Conservation (phyloP, 2,113 vertebrate genomes). For the Acinonyx jubatus region DNA sequence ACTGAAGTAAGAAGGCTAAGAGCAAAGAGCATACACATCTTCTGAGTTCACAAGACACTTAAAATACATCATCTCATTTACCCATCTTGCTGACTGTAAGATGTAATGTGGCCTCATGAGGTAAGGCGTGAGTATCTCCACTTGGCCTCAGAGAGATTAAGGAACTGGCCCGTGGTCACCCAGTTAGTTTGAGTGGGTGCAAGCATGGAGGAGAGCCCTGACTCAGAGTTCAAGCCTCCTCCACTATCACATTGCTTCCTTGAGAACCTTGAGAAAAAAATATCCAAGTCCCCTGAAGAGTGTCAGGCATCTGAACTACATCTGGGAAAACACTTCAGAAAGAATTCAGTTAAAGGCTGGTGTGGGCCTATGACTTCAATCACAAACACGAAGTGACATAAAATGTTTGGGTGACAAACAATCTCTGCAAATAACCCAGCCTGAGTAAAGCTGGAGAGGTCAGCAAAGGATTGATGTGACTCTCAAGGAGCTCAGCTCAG, state of each 20-base stretch:
- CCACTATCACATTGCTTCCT: not conserved
- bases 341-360: not conserved
- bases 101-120: not conserved
- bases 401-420: not conserved
- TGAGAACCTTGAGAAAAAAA: not conserved
- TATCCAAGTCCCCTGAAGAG: not conserved
- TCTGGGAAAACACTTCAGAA: not conserved
- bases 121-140: not conserved
- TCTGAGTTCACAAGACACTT: not conserved
- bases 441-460: not conserved
- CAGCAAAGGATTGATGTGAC: not conserved
- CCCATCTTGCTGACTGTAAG: not conserved
- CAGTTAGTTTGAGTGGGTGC: not conserved
- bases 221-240: slow-evolving; percentile 19
- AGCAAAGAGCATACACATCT: not conserved
- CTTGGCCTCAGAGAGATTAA: not conserved
- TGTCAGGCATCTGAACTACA: not conserved
- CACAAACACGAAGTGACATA: not conserved
- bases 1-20: not conserved
- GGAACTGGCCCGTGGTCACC: not conserved
- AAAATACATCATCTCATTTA: not conserved
- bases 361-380: not conserved
- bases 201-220: not conserved
- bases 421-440: not conserved
- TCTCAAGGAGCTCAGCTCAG: not conserved